phyloP scores from a whole-genome alignment of 2,888 invertebrate genomes.

The Coecobrya sp. region DNA sequence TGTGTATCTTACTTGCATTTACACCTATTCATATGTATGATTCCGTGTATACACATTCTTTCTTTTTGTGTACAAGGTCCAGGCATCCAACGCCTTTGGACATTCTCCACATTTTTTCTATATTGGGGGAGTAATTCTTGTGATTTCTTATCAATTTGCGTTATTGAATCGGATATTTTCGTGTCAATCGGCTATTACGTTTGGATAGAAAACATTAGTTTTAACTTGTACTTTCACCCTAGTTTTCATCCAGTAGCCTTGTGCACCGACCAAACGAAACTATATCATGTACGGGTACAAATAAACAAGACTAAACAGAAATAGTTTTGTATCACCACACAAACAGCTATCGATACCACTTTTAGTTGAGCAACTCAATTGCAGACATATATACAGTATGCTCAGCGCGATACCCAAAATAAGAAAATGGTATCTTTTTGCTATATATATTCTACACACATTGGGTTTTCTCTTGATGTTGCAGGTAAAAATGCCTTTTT shows the following conservation, averaged over 20 bases:
- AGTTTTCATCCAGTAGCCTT: constrained; percentile 54
- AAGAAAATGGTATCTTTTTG: constrained; percentile 18
- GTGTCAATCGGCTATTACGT: constrained; percentile 86
- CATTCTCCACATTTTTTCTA: constrained; percentile 69
- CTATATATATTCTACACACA: not conserved
- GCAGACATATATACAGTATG: not conserved
- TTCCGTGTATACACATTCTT: constrained; percentile 35
- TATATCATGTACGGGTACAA: not conserved
- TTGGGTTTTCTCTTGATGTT: not conserved
- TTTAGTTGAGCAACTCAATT: constrained; percentile 30
- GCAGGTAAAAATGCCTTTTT: constrained; percentile 62
- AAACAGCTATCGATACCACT: constrained; percentile 32
- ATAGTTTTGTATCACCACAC: not conserved
- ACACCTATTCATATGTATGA: not conserved
- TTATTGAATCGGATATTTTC: constrained; percentile 87
- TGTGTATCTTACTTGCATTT: not conserved
- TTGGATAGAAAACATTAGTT: constrained; percentile 74
- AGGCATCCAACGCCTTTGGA: constrained; percentile 57
- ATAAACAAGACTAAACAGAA: constrained; percentile 20
- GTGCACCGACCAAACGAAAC: constrained; percentile 20
- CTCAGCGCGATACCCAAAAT: not conserved
- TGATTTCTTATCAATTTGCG: constrained; percentile 87
- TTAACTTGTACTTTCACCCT: constrained; percentile 77
- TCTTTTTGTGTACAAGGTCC: constrained; percentile 64
- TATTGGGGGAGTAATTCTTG: constrained; percentile 73